phyloP scores from a whole-genome alignment of 2,888 invertebrate species.

The Oxycera nigricornis region DNA sequence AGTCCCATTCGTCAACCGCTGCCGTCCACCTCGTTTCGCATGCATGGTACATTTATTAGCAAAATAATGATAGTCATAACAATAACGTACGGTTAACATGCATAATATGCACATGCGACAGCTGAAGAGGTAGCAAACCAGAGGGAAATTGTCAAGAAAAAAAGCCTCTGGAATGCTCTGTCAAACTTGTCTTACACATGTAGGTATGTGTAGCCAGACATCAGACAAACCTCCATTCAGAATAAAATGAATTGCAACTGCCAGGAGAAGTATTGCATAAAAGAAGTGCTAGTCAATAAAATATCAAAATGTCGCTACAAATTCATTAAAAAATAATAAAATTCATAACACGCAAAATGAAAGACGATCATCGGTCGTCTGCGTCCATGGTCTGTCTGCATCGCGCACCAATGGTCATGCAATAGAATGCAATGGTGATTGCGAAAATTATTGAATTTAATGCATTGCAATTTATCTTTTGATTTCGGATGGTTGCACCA shows the following conservation, averaged over 20 bases:
- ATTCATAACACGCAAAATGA: constrained; percentile 42
- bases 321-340: constrained; percentile 40
- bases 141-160: not conserved
- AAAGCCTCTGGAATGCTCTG: not conserved
- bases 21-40: not conserved
- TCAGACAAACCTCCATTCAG: not conserved
- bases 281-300: constrained; percentile 23
- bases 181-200: not conserved
- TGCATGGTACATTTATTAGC: not conserved
- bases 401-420: not conserved
- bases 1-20: not conserved
- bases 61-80: too few relatives aligned
- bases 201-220: not conserved
- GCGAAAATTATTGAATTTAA: constrained; percentile 11
- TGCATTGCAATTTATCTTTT: not conserved
- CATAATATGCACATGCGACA: not conserved
- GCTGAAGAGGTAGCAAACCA: not conserved
- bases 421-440: constrained; percentile 11
- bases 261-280: too few relatives aligned
- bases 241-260: not conserved
- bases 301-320: constrained; percentile 35
- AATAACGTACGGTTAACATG: not conserved
- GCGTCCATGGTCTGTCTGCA: not conserved
- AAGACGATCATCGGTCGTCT: constrained; percentile 30
- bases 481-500: not conserved